Evolutionary conservation across 2,797 vertebrate genomes (phyloP).

Genomic region (Brachyalestes nurse): DNA sequence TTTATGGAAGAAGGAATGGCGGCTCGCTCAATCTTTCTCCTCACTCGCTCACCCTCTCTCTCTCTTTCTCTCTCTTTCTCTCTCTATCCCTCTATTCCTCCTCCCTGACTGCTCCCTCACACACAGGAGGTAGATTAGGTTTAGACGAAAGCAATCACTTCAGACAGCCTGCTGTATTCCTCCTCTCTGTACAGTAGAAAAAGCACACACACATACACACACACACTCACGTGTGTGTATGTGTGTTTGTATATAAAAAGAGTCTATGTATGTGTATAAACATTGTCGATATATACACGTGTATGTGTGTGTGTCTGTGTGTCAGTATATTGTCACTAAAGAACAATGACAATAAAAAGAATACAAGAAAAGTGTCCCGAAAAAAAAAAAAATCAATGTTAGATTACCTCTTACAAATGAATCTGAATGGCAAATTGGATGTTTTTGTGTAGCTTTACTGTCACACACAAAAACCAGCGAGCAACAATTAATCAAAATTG

Average conservation of each 20-base stretch:
- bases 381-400: neutral
- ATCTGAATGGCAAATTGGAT: neutral
- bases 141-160: conserved; percentile 47
- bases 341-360: no score
- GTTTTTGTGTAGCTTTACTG: neutral
- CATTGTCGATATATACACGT: no score
- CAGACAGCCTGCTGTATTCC: conserved; percentile 35
- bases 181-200: conserved; percentile 19
- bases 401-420: neutral
- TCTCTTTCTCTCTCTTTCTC: neutral
- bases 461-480: neutral
- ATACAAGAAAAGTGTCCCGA: no score
- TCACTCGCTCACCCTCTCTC: neutral
- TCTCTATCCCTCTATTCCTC: neutral
- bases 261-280: no score
- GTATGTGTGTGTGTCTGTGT: no score
- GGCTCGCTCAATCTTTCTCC: conserved; percentile 35
- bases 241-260: no score
- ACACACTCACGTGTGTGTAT: no score
- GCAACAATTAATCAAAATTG: conserved; percentile 4
- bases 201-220: neutral
- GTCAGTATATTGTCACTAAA: no score
- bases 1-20: conserved; percentile 44
- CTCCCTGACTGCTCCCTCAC: conserved; percentile 8
- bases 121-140: conserved; percentile 49